These are phyloP conservation scores for Rhombomys opimus DNA, from an alignment of 2,113 vertebrate species.

Conservation along the genomic window DNA sequence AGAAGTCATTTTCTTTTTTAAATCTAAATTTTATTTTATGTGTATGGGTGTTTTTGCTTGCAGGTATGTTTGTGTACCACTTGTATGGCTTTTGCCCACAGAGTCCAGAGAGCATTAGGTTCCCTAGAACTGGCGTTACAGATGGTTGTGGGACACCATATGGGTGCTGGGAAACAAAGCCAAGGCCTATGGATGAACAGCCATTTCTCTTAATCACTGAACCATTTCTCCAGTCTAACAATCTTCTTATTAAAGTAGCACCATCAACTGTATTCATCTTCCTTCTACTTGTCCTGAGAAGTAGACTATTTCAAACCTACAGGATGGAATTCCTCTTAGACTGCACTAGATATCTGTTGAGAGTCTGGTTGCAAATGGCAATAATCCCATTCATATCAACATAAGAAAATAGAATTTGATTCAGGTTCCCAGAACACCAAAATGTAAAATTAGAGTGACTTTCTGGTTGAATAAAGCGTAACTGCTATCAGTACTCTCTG, in stretches of 20 bases:
- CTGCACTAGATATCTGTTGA: background rate
- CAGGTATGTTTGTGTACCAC: background rate
- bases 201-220: background rate
- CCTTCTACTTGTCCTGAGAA: background rate
- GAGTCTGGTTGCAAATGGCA: background rate
- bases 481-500: fast-evolving
- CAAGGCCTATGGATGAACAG: background rate
- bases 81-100: background rate
- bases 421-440: background rate
- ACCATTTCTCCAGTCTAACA: background rate
- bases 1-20: background rate
- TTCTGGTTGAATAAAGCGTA: background rate
- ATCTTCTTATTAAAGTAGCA: background rate
- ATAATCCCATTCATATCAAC: background rate
- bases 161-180: background rate
- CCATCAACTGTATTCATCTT: background rate
- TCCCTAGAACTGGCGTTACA: background rate
- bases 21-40: background rate
- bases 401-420: background rate
- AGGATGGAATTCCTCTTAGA: background rate
- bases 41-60: too few species aligned
- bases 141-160: background rate
- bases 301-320: background rate
- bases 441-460: background rate
- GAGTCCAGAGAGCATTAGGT: background rate